phyloP scores from a whole-genome alignment of 2,113 vertebrate species.

The Rhabdomys dilectus region DNA sequence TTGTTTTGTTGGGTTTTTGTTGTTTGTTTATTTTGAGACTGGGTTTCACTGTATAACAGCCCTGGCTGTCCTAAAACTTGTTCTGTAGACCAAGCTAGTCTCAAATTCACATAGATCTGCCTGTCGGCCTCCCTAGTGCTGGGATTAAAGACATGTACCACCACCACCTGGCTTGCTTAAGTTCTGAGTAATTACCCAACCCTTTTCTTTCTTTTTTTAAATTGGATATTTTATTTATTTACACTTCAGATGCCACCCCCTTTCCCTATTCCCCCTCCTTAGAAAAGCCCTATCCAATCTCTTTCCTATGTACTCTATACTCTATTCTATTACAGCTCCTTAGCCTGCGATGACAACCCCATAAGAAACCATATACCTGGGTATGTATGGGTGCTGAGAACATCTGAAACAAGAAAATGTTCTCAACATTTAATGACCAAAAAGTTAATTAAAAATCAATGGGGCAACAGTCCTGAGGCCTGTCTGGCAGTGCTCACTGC shows the following conservation, averaged over 20 bases:
- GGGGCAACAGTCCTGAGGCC: neutral
- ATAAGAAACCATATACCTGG: neutral
- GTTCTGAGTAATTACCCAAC: too few species aligned
- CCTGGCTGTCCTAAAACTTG: neutral
- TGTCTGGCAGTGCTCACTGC: neutral
- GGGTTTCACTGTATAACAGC: neutral
- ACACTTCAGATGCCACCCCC: too few species aligned
- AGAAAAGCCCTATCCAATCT: neutral
- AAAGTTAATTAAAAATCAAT: neutral
- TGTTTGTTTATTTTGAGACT: too few species aligned
- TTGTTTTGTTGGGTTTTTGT: neutral
- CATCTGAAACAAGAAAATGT: neutral
- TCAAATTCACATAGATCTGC: neutral
- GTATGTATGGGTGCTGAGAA: neutral
- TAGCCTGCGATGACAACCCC: neutral
- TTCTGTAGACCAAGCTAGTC: neutral
- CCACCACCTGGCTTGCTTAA: too few species aligned
- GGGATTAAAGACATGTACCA: neutral
- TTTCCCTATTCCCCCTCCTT: too few species aligned
- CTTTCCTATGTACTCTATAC: neutral
- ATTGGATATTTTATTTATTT: too few species aligned
- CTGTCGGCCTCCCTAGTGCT: neutral
- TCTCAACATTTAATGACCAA: neutral
- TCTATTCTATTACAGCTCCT: neutral
- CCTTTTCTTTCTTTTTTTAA: too few species aligned